Evolutionary conservation across 1,140 invertebrate genomes (phyloP).

Genomic region (Saccostrea echinata): DNA sequence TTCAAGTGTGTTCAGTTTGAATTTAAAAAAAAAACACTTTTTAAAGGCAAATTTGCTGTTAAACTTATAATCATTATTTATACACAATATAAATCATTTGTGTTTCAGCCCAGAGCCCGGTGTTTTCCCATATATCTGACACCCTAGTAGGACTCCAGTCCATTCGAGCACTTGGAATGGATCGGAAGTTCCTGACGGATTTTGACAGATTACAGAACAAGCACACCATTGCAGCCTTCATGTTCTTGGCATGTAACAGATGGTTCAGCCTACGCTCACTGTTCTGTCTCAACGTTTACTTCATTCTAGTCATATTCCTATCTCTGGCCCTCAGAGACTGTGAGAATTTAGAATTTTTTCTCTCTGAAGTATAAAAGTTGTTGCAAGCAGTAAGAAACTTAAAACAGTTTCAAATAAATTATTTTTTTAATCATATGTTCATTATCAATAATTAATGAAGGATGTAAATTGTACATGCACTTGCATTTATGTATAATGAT

Average conservation of each 20-base stretch:
- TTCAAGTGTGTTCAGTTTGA: too few relatives aligned
- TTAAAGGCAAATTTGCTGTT: too few relatives aligned
- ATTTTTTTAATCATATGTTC: too few relatives aligned
- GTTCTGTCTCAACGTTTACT: slow-evolving; percentile 82
- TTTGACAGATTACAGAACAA: slow-evolving; percentile 85
- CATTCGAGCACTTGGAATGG: slow-evolving; percentile 88
- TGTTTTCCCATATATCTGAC: slow-evolving; percentile 92
- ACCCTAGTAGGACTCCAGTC: slow-evolving; percentile 92
- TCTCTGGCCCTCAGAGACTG: slow-evolving; percentile 47
- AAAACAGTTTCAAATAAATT: neutral
- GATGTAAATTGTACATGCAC: too few relatives aligned
- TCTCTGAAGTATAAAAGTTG: neutral
- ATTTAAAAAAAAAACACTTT: too few relatives aligned
- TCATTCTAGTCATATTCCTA: slow-evolving; percentile 62
- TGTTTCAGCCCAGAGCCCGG: slow-evolving; percentile 82
- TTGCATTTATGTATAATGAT: too few relatives aligned
- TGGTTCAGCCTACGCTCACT: slow-evolving; percentile 89
- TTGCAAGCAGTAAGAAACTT: neutral
- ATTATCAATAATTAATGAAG: too few relatives aligned
- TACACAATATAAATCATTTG: neutral
- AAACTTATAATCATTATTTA: too few relatives aligned
- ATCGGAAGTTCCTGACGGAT: slow-evolving; percentile 83
- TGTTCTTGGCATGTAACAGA: slow-evolving; percentile 88
- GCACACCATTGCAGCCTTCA: slow-evolving; percentile 81
- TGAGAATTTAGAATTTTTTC: slow-evolving; percentile 19